Evolutionary conservation across 2,797 vertebrate species (phyloP), one percentile per base, ranked within the genome.

Genomic region (Brotogeris chrysoptera): DNA sequence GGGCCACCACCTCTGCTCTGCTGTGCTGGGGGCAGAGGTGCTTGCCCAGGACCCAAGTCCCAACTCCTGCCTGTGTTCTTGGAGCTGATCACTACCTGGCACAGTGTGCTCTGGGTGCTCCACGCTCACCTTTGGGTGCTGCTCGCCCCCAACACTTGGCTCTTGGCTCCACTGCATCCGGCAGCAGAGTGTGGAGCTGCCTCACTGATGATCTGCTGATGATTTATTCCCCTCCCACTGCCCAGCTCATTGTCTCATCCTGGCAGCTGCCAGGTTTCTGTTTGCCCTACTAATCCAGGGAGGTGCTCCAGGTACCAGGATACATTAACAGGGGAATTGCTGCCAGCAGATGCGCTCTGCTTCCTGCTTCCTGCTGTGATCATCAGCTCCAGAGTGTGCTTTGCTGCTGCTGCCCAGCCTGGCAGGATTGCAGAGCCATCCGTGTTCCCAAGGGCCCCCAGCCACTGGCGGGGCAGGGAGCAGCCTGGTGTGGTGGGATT

Each of bases 151-250:
- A 2, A 6, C 4, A 4, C 53, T 19, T 6, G 1, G 41, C 41
- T 57, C 55, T 23, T 1, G 0, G 12, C 38, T 34, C 41, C 0
- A 0, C 18, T 46, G n/a, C 24, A 55, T 38, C 43, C 0, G 2
- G 44, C 24, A 38, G 44, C 60, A 27, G 34, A 61, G 34, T 2
- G 11, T 1, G 10, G 55, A 59, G n/a, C 55, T 59, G n/a, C 55
- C 21, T 24, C 55, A 36, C 55, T n/a, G 21, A 59, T 59, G 30
- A 60, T 60, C 36, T 59, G 23, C 14, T 24, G 24, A 18, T 27
- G 34, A 60, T 69, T 92, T 84, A 65, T 68, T 65, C 13, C 19
- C 55, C 38, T 71, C 0, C 0, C 25, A 5, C 11, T 79, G 30
- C 60, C 36, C 78, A 19, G 60, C n/a, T 60, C 41, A 3, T 65